Conservation (phyloP, 2,888 invertebrate species). For the Ophraella communa region DNA sequence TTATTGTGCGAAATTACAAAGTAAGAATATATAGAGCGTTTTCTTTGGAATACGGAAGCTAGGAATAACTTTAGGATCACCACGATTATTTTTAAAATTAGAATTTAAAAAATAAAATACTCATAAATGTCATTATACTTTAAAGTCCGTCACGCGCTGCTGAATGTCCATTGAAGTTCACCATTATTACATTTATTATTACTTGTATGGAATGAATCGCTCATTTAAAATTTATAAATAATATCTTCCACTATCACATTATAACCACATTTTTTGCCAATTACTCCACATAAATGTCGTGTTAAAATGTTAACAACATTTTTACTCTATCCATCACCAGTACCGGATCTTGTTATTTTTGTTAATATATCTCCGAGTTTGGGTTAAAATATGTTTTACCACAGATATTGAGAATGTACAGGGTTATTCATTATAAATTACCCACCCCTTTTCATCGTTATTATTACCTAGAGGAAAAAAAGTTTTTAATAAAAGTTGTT, state of each 20-base stretch:
- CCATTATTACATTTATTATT: not conserved
- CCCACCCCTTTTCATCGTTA: too few species aligned
- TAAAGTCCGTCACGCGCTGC: not conserved
- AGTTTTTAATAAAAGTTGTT: too few species aligned
- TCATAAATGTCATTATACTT: not conserved
- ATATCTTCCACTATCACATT: constrained; percentile 24
- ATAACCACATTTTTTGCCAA: constrained; percentile 32
- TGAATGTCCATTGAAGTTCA: not conserved
- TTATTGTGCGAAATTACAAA: too few species aligned
- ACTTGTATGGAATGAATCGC: not conserved
- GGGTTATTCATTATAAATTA: too few species aligned
- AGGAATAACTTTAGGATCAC: not conserved
- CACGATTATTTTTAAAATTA: too few species aligned
- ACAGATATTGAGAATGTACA: too few species aligned
- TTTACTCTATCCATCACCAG: constrained; percentile 22
- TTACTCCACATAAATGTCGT: constrained; percentile 37
- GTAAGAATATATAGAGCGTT: not conserved
- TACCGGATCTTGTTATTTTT: not conserved
- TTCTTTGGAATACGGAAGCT: not conserved
- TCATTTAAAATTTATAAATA: constrained; percentile 17
- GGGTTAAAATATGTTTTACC: too few species aligned
- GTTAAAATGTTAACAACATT: constrained; percentile 39
- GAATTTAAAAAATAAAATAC: not conserved
- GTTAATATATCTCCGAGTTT: too few species aligned
- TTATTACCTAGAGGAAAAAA: too few species aligned